Conservation (phyloP, 2,113 vertebrate species). For the Eonycteris spelaea region DNA sequence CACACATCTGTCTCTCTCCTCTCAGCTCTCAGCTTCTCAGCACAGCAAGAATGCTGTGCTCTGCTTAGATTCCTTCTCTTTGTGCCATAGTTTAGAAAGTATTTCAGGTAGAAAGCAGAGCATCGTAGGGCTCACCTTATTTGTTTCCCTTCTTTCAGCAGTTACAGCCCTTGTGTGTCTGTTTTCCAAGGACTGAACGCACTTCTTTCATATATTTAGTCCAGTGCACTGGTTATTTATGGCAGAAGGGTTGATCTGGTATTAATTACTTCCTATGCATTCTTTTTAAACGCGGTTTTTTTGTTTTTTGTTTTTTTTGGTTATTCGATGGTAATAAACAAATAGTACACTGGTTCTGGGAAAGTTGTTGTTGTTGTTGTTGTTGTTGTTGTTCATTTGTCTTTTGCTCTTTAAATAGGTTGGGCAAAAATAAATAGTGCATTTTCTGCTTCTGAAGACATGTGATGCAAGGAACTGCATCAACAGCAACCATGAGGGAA, state of each 20-base stretch:
- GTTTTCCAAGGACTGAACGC: background rate
- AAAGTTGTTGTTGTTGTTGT: too few relatives aligned
- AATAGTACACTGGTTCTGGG: background rate
- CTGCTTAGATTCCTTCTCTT: background rate
- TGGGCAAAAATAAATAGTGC: background rate
- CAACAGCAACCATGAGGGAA: background rate
- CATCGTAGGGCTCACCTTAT: background rate
- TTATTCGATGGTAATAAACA: background rate
- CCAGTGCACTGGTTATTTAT: background rate
- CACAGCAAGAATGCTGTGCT: background rate
- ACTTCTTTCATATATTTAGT: background rate
- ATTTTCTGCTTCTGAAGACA: background rate
- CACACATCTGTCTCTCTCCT: background rate
- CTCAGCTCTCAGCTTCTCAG: background rate
- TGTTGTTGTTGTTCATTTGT: too few relatives aligned
- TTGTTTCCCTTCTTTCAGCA: background rate
- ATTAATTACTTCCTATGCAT: background rate
- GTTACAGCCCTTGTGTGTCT: background rate
- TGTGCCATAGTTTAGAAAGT: background rate
- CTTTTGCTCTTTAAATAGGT: background rate
- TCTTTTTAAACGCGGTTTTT: background rate
- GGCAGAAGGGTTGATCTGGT: background rate
- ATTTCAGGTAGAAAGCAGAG: background rate
- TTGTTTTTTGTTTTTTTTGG: background rate
- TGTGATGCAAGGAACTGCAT: background rate